Conservation (phyloP, 2,888 invertebrate genomes). For the Tipula helvola region DNA sequence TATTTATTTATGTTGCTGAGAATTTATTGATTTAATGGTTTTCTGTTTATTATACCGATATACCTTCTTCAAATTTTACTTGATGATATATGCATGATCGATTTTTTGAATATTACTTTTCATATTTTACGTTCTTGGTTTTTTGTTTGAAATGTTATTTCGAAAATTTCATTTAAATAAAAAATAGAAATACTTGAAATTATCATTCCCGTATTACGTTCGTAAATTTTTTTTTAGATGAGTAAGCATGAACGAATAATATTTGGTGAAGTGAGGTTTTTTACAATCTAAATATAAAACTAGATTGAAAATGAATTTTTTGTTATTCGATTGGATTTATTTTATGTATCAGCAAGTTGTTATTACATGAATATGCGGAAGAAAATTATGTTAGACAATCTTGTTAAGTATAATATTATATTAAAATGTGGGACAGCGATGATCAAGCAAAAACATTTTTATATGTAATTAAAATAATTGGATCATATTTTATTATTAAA, state of each 20-base stretch:
- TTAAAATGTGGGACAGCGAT: background rate
- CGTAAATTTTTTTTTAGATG: background rate
- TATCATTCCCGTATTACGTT: background rate
- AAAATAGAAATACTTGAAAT: background rate
- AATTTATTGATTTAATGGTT: background rate
- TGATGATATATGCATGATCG: background rate
- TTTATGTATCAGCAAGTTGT: background rate
- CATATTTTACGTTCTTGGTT: background rate
- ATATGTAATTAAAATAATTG: too few relatives aligned
- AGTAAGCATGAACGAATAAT: background rate
- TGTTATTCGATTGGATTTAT: background rate
- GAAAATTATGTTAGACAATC: background rate
- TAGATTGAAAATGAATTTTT: background rate
- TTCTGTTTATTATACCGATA: background rate
- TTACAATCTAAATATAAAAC: background rate
- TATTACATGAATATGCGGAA: background rate
- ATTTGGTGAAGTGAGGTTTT: background rate
- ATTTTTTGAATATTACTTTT: background rate
- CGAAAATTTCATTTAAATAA: background rate
- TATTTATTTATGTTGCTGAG: background rate
- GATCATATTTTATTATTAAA: too few relatives aligned
- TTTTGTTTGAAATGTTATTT: background rate
- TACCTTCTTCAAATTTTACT: background rate
- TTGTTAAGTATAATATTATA: background rate
- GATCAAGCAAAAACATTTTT: background rate